These are phyloP conservation scores for Procapra przewalskii DNA, from an alignment of 2,113 vertebrate species.

Conservation along the genomic window DNA sequence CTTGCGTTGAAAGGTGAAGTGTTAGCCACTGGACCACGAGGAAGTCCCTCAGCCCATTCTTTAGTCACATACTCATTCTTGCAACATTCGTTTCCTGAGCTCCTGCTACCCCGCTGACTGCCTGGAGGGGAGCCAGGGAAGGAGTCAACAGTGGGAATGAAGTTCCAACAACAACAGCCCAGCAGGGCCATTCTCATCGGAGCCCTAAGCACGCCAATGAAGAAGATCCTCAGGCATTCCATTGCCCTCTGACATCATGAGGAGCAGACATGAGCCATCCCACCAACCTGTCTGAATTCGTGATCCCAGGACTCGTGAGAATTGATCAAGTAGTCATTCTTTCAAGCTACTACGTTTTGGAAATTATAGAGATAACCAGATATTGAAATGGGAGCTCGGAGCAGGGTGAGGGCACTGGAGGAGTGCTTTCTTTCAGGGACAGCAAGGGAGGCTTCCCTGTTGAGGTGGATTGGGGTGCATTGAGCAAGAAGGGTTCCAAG, in stretches of 20 bases:
- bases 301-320: background rate
- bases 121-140: background rate
- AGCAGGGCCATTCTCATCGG: fast-evolving
- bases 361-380: background rate
- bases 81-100: background rate
- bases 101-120: background rate
- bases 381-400: background rate
- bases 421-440: background rate
- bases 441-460: background rate
- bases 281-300: background rate
- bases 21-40: background rate
- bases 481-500: background rate
- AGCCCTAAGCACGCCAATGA: fast-evolving
- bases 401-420: background rate
- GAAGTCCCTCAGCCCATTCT: background rate
- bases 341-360: background rate
- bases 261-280: fast-evolving
- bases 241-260: fast-evolving
- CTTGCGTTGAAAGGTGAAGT: background rate
- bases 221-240: fast-evolving
- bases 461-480: background rate
- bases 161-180: background rate
- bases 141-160: background rate
- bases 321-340: background rate
- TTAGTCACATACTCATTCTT: too few species aligned